Percentiles rank a stretch among this genome's conserved stretches.
These are phyloP conservation scores for Heterocephalus glaber DNA, from an alignment of 2,113 vertebrate genomes.

Conservation along the genomic window DNA sequence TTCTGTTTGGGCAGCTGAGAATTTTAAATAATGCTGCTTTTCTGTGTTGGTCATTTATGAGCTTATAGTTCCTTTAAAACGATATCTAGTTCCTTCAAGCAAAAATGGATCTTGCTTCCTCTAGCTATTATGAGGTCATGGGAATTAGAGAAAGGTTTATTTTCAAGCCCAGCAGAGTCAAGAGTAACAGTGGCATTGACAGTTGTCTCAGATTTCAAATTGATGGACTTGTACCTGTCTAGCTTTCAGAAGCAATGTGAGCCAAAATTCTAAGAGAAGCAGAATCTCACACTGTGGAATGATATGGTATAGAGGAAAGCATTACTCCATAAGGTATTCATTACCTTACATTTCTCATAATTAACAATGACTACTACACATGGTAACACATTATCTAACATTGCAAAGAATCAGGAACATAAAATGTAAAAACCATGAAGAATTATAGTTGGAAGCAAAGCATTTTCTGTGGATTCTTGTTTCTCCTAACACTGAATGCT, in stretches of 20 bases:
- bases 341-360: slow-evolving; percentile 41
- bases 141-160: slow-evolving; percentile 42
- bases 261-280: slow-evolving; percentile 61
- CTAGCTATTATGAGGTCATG: background rate
- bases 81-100: slow-evolving; percentile 7
- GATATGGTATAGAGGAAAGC: background rate
- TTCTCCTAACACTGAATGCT: slow-evolving; percentile 64
- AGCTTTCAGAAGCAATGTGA: slow-evolving; percentile 50
- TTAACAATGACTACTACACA: background rate
- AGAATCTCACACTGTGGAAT: slow-evolving; percentile 50
- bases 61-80: slow-evolving; percentile 45
- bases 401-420: background rate
- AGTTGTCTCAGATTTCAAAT: slow-evolving; percentile 59
- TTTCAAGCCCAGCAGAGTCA: slow-evolving; percentile 44
- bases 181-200: slow-evolving; percentile 40
- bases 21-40: background rate
- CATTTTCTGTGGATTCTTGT: slow-evolving; percentile 64
- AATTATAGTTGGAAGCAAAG: slow-evolving; percentile 31
- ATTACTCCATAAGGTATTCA: background rate
- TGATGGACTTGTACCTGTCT: slow-evolving; percentile 34
- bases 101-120: slow-evolving; percentile 19
- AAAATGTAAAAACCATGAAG: slow-evolving; percentile 38
- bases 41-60: background rate
- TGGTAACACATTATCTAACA: slow-evolving; percentile 8
- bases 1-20: slow-evolving; percentile 14